phyloP scores from a whole-genome alignment of 2,797 vertebrate genomes.

The Neostethus bicornis region DNA sequence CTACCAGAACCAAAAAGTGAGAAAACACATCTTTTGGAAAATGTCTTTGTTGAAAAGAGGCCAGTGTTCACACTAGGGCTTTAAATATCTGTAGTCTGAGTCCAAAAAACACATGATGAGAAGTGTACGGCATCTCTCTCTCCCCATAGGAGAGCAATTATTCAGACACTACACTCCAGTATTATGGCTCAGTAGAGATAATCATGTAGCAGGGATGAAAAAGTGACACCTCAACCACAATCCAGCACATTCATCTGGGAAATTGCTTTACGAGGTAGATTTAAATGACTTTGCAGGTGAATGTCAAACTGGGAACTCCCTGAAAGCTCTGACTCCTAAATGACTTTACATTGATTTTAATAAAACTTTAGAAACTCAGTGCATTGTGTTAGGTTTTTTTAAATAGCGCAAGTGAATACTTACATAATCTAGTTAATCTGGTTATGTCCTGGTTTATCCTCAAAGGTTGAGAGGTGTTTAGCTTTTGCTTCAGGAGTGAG shows the following conservation, averaged over 20 bases:
- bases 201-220: slow-evolving; percentile 2
- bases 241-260: slow-evolving; percentile 1
- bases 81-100: slow-evolving; percentile 16
- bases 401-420: not conserved
- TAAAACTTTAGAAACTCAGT: not conserved
- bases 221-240: not conserved
- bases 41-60: slow-evolving; percentile 3
- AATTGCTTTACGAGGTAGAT: not conserved
- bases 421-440: not conserved
- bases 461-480: slow-evolving; percentile 7
- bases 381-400: not conserved
- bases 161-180: slow-evolving; percentile 17
- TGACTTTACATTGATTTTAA: not conserved
- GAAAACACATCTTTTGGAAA: slow-evolving; percentile 15
- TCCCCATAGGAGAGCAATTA: slow-evolving; percentile 24
- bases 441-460: slow-evolving; percentile 10
- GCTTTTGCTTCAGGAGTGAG: slow-evolving; percentile 13
- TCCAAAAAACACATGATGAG: slow-evolving; percentile 22
- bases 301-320: not conserved
- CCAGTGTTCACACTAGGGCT: slow-evolving; percentile 2
- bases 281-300: not conserved
- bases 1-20: not conserved
- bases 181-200: slow-evolving; percentile 5
- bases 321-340: not conserved
- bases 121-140: slow-evolving; percentile 13